Evolutionary conservation across 2,113 vertebrate genomes (phyloP), one percentile per base, ranked within the genome.

Genomic region (Seriola rivoliana): DNA sequence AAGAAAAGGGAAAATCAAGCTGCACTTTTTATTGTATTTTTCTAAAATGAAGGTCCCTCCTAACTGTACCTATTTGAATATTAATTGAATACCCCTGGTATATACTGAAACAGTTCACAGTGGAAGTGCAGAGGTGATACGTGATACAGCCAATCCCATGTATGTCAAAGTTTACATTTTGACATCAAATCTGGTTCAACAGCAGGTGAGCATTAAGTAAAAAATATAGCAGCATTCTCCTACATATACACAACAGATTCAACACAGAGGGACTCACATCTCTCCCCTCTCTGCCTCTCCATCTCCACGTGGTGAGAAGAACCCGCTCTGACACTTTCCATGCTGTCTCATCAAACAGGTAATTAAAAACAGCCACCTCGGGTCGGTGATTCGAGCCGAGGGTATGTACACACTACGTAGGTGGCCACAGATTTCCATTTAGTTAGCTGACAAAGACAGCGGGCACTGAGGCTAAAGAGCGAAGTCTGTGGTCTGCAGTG

Each of bases 341-440:
- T 74, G 81, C 78, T 1, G 68, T 81, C 81, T 86, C 90, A 87
- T 89, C 86, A 91, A 64, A 75, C 66, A 75, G 81, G 66, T 92
- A 83, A 92, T 91, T 92, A 90, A 85, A 92, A 91, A 46, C 92
- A 92, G 84, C 60, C 72, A 71, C 71, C 34, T 66, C 34, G 59
- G 72, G 68, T 67, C 29, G 52, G 52, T 58, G 79, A 71, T 75
- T 82, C 65, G 55, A 73, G 64, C 77, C 63, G 58, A 79, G 23
- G 72, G 76, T 71, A 75, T 75, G 63, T 78, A 70, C 48, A 79
- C 55, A 71, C 85, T 21, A 29, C 64, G 82, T 92, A 85, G 90
- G 90, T 92, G 88, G 90, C 62, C 87, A n/a, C 69, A 81, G 76
- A 68, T 84, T 91, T 90, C 80, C 66, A 75, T 84, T 78, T 32